phyloP scores from a whole-genome alignment of 2,888 invertebrate species.

The Harpalus rufipes region DNA sequence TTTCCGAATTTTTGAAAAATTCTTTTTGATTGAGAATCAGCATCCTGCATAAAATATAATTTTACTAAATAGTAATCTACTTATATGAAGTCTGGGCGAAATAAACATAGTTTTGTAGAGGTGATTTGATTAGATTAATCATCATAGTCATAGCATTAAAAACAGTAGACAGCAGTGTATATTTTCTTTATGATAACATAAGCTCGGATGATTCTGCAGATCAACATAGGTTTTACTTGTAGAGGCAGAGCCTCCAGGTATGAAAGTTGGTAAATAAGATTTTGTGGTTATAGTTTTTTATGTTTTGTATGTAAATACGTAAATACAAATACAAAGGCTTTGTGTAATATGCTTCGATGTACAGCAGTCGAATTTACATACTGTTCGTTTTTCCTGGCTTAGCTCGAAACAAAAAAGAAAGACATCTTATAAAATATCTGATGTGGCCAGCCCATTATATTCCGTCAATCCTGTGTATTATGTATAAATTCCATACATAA shows the following conservation, averaged over 20 bases:
- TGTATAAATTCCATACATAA: too few species aligned
- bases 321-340: constrained; percentile 46
- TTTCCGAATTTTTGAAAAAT: too few species aligned
- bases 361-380: constrained; percentile 41
- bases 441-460: too few species aligned
- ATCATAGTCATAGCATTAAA: background rate
- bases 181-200: constrained; percentile 24
- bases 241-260: background rate
- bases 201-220: constrained; percentile 18
- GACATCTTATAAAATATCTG: background rate
- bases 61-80: too few species aligned
- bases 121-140: too few species aligned
- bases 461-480: too few species aligned
- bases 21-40: too few species aligned
- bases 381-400: constrained; percentile 18
- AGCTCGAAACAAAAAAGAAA: background rate
- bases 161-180: constrained; percentile 4
- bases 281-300: constrained; percentile 48
- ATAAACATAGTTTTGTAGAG: too few species aligned
- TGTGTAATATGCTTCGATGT: constrained; percentile 23
- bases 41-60: too few species aligned
- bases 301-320: constrained; percentile 48
- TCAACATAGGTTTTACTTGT: background rate
- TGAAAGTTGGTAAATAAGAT: constrained; percentile 46
- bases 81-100: too few species aligned